Evolutionary conservation across 2,888 invertebrate genomes (phyloP).

Genomic region (Stenotaenia linearis): DNA sequence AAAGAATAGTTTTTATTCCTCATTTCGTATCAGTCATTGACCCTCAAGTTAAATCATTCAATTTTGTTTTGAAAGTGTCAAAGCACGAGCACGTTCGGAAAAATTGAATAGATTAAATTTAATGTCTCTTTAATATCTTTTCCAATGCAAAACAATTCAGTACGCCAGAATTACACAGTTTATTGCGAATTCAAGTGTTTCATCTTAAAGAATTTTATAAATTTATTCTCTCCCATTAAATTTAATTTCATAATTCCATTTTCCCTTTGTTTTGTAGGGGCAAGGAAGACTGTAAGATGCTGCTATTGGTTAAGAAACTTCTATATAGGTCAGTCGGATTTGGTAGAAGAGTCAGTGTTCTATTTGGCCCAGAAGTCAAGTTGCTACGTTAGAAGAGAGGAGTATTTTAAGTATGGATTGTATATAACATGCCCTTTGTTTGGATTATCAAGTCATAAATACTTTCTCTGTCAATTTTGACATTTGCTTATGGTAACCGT

Average conservation of each 20-base stretch:
- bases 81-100: not conserved
- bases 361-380: not conserved
- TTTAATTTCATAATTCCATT: not conserved
- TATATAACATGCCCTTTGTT: not conserved
- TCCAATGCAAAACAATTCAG: no score
- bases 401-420: not conserved
- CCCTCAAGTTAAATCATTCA: not conserved
- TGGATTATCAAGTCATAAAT: not conserved
- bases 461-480: not conserved
- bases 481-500: not conserved
- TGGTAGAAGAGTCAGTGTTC: slow-evolving; percentile 19
- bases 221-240: no score
- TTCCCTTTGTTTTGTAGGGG: not conserved
- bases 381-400: not conserved
- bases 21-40: slow-evolving; percentile 9
- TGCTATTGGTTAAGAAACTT: not conserved
- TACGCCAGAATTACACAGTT: no score
- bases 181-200: no score
- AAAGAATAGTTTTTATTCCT: not conserved
- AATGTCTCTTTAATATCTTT: no score
- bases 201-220: no score
- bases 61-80: not conserved
- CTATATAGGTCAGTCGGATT: not conserved
- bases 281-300: not conserved
- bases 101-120: no score